Base-by-base conservation (phyloP, 2,797 vertebrate species). In the Syngnathus rostellatus region DNA sequence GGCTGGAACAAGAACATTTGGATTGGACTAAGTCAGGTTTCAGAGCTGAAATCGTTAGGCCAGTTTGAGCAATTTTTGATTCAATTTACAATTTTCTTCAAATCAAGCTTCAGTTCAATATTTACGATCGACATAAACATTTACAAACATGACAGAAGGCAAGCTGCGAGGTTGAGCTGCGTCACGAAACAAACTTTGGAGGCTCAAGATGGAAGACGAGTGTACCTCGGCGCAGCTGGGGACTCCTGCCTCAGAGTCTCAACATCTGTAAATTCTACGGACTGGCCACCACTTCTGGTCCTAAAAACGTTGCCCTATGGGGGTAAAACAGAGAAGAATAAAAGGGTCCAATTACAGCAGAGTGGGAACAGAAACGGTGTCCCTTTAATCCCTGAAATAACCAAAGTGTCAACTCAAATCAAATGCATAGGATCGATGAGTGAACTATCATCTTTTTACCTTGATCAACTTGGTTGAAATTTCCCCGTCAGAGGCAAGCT, bases 191-290 rank as follows among this genome's bases (percentile, higher is more conserved):
- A 57, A 31, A 57, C 10, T 23, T 11, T 19, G 17, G 59, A 41
- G 6, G 39, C 11, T 39, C 58, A 40, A 40, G 31, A 31, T 40
- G n/a, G 21, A 4, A 0, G 41, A 41, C 66, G 9, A 63, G 48
- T 11, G 21, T 76, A 92, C 91, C 89, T 90, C 37, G 83, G 48
- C 1, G 86, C 86, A 0, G 81, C 84, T 31, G 94, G 91, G 10
- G 83, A 91, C 80, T 97, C 94, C 68, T 97, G 94, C 70, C 85
- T 93, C 43, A 98, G 85, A 0, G 92, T 98, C 84, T 99, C 97
- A 5, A 97, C 91, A 69, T 98, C 96, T 0, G 94, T 98, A 75
- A 99, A 98, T 77, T 98, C 95, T 67, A 99, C 97, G 0, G 95
- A 87, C 69, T 98, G 96, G 72, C 97, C 97, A 0, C 97, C 97